Evolutionary conservation across 2,888 invertebrate species (phyloP).

Genomic region (Embidobia sp.): DNA sequence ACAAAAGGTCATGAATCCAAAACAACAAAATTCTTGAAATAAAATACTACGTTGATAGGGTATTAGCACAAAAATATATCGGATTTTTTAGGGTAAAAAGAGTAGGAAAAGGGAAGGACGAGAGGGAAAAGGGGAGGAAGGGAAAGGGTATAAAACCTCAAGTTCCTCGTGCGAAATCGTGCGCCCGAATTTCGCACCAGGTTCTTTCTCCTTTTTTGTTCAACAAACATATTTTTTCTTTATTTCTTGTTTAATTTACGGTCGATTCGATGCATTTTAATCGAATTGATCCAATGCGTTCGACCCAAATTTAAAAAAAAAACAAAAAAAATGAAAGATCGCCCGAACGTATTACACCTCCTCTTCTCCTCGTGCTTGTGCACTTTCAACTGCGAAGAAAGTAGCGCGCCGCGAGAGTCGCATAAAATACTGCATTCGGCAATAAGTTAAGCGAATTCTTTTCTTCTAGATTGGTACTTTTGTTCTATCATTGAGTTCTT

Average conservation of each 20-base stretch:
- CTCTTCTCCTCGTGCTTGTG: too few species aligned
- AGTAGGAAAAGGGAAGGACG: too few species aligned
- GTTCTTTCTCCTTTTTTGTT: not conserved
- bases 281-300: too few species aligned
- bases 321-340: too few species aligned
- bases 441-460: slow-evolving; percentile 78
- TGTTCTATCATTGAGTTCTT: slow-evolving; percentile 61
- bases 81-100: too few species aligned
- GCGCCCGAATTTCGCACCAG: slow-evolving; percentile 33
- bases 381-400: too few species aligned
- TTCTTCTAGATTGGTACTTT: slow-evolving; percentile 61
- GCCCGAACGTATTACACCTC: too few species aligned
- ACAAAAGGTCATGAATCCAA: slow-evolving; percentile 59
- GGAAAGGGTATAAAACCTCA: slow-evolving; percentile 6
- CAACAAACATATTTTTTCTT: not conserved
- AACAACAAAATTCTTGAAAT: too few species aligned
- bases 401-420: slow-evolving; percentile 73
- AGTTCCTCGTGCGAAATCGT: slow-evolving; percentile 17
- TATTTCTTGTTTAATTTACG: not conserved
- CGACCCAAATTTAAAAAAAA: too few species aligned
- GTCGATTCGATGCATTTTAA: too few species aligned
- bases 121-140: too few species aligned
- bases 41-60: too few species aligned
- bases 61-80: slow-evolving; percentile 13
- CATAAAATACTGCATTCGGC: slow-evolving; percentile 80